These are phyloP conservation scores for Taphrorychus bicolor DNA, from an alignment of 2,888 invertebrate genomes.

Conservation along the genomic window DNA sequence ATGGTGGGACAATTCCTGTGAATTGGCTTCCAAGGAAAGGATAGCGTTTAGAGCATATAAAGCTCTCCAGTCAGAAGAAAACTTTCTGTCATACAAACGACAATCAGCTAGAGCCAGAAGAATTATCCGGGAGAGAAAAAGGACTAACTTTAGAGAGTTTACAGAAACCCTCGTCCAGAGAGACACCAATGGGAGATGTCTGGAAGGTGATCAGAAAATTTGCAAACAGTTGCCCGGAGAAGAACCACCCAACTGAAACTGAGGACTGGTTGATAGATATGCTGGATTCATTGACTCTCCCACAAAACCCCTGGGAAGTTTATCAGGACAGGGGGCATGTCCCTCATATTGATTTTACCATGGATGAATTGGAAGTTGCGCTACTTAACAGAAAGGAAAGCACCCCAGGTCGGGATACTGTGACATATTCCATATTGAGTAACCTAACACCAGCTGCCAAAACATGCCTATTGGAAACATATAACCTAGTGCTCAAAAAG, in stretches of 20 bases:
- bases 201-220: constrained; percentile 4
- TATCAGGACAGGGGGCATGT: no score
- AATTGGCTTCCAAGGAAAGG: background rate
- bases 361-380: no score
- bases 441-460: constrained; percentile 6
- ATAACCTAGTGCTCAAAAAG: constrained; percentile 15
- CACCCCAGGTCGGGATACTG: constrained; percentile 19
- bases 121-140: background rate
- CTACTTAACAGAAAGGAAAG: background rate
- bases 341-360: no score
- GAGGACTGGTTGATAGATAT: background rate
- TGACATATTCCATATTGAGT: constrained; percentile 14
- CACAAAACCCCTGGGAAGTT: background rate
- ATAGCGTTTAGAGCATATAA: background rate
- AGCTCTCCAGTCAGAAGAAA: no score
- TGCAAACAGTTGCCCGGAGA: background rate
- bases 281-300: background rate
- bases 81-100: background rate
- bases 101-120: background rate
- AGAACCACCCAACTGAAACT: background rate
- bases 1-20: background rate
- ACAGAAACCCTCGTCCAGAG: background rate
- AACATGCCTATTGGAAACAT: background rate
- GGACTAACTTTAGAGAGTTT: background rate
- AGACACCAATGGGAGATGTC: background rate